Evolutionary conservation across 1,140 invertebrate genomes (phyloP).

Genomic region (Whitmania pigra): DNA sequence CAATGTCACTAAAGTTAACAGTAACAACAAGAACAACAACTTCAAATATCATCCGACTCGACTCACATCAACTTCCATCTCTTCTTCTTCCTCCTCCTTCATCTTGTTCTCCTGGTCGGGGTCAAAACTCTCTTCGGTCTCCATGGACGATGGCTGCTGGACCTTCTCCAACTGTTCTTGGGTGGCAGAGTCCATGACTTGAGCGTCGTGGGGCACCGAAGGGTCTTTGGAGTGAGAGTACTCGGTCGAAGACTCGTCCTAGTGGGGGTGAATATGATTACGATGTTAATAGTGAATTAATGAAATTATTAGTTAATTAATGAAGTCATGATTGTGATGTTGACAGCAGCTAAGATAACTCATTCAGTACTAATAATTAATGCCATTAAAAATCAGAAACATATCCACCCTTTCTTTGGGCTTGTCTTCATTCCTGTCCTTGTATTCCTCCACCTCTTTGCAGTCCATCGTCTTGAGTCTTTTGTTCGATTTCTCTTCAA

Average conservation of each 20-base stretch:
- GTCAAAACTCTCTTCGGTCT: conserved; percentile 30
- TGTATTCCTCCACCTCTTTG: conserved; percentile 39
- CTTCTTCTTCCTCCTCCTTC: conserved; percentile 27
- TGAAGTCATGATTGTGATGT: neutral
- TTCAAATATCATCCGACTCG: no score
- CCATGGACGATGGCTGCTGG: conserved; percentile 46
- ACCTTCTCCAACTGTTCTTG: conserved; percentile 66
- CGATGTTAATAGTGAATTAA: neutral
- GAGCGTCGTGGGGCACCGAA: conserved; percentile 48
- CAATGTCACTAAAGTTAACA: no score
- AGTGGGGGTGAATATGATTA: neutral
- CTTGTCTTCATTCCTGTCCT: neutral
- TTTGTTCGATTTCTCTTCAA: conserved; percentile 49
- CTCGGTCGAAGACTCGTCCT: conserved; percentile 40
- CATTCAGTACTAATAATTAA: neutral
- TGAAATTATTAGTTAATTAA: neutral
- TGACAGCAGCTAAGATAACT: neutral
- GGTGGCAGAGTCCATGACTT: conserved; percentile 50
- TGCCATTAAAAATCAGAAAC: neutral
- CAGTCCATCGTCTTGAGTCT: conserved; percentile 51
- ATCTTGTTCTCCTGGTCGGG: conserved; percentile 29
- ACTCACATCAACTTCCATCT: neutral
- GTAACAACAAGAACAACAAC: no score
- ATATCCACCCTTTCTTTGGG: neutral
- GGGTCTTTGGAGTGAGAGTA: conserved; percentile 75